These are phyloP conservation scores for Mesitornis unicolor DNA, from an alignment of 2,113 vertebrate species.

Conservation along the genomic window DNA sequence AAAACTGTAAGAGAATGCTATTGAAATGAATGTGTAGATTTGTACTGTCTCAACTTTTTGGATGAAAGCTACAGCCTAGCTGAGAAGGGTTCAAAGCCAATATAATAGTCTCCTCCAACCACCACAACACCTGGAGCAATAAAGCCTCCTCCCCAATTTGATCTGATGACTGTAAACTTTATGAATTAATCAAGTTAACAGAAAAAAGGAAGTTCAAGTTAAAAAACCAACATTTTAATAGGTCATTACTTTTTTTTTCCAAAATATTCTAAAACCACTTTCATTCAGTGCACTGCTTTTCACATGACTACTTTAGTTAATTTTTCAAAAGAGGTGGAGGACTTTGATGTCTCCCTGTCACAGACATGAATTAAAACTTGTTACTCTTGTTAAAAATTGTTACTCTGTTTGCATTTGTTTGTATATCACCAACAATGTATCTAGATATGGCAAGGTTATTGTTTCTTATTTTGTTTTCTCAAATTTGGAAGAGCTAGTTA, in stretches of 20 bases:
- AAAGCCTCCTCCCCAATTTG: not conserved
- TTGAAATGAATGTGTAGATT: conserved; percentile 25
- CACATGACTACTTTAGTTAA: not conserved
- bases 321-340: not conserved
- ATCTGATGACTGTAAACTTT: not conserved
- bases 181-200: not conserved
- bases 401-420: not conserved
- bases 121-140: not conserved
- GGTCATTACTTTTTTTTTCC: not conserved
- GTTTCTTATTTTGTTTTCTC: not conserved
- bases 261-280: not conserved
- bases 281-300: not conserved
- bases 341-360: not conserved
- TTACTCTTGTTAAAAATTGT: no score
- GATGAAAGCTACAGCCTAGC: not conserved
- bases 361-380: not conserved
- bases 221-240: not conserved
- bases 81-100: not conserved
- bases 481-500: not conserved
- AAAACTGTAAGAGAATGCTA: not conserved
- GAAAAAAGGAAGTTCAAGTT: not conserved
- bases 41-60: not conserved
- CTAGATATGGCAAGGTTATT: not conserved
- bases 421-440: not conserved
- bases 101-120: not conserved